Conservation (phyloP, 2,797 vertebrate species). For the Silurus aristotelis region DNA sequence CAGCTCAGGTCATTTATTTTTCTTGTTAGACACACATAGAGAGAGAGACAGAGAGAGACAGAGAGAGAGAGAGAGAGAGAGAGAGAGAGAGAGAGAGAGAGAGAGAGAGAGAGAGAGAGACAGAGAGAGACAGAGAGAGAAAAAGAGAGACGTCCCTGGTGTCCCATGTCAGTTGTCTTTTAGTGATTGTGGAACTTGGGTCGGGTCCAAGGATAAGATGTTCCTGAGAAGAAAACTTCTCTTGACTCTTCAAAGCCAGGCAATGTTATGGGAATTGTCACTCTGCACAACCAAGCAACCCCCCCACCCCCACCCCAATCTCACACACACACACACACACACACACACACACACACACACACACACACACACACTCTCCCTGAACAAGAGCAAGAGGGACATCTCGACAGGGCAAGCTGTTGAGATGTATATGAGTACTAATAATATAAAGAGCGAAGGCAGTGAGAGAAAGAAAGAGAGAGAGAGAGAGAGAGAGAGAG, state of each 20-base stretch:
- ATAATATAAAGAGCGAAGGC: conserved; percentile 72
- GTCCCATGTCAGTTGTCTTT: conserved; percentile 75
- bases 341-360: conserved; percentile 30
- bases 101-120: conserved; percentile 8
- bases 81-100: neutral
- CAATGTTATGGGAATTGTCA: conserved; percentile 80
- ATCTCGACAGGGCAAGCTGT: conserved; percentile 70
- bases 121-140: neutral
- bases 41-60: conserved; percentile 7
- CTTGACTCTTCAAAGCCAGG: conserved; percentile 75
- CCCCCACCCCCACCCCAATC: conserved; percentile 36
- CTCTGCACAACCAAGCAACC: conserved; percentile 61
- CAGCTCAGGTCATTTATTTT: neutral
- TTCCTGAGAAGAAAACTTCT: conserved; percentile 76
- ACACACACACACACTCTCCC: conserved; percentile 25
- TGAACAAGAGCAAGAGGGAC: conserved; percentile 69
- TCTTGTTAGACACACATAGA: neutral
- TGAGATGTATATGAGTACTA: conserved; percentile 79
- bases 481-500: conserved; percentile 58
- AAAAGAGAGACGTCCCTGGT: conserved; percentile 67
- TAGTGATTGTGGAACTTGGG: conserved; percentile 82
- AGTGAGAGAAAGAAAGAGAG: conserved; percentile 58
- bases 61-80: neutral
- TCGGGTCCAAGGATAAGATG: conserved; percentile 83
- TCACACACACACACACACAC: conserved; percentile 71